Evolutionary conservation across 1,140 invertebrate genomes (phyloP).

Genomic region (Temnothorax curvispinosus): DNA sequence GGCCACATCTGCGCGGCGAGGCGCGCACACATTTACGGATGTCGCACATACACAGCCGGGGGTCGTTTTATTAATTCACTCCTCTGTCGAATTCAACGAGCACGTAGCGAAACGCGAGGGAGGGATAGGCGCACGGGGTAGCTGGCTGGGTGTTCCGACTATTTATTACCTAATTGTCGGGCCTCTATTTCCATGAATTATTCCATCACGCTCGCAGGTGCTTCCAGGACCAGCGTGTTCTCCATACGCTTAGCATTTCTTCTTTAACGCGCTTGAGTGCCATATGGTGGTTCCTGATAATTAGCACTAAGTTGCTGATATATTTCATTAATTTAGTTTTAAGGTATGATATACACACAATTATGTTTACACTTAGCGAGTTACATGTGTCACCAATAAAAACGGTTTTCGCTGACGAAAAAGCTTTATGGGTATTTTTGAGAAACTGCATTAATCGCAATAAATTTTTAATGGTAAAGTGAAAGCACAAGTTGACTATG

Average conservation of each 20-base stretch:
- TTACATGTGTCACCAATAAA: neutral
- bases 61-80: slow-evolving; percentile 81
- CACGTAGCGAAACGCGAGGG: slow-evolving; percentile 48
- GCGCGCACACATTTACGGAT: slow-evolving; percentile 5
- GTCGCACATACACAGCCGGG: slow-evolving; percentile 61
- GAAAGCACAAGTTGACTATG: no score
- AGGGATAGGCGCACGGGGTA: slow-evolving; percentile 24
- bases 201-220: slow-evolving; percentile 68
- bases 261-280: neutral
- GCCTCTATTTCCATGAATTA: slow-evolving; percentile 69
- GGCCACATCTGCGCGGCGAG: slow-evolving; percentile 78
- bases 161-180: slow-evolving; percentile 78
- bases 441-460: no score
- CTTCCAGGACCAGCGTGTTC: slow-evolving; percentile 19
- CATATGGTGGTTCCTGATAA: neutral
- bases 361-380: neutral
- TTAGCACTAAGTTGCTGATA: neutral
- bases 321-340: neutral
- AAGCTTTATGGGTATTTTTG: neutral
- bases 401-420: neutral
- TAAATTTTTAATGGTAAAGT: no score
- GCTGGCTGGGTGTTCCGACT: slow-evolving; percentile 61
- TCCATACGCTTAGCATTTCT: neutral
- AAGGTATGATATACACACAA: neutral
- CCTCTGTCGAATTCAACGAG: slow-evolving; percentile 67